Conservation (phyloP, 2,113 vertebrate species). For the Apus apus region DNA sequence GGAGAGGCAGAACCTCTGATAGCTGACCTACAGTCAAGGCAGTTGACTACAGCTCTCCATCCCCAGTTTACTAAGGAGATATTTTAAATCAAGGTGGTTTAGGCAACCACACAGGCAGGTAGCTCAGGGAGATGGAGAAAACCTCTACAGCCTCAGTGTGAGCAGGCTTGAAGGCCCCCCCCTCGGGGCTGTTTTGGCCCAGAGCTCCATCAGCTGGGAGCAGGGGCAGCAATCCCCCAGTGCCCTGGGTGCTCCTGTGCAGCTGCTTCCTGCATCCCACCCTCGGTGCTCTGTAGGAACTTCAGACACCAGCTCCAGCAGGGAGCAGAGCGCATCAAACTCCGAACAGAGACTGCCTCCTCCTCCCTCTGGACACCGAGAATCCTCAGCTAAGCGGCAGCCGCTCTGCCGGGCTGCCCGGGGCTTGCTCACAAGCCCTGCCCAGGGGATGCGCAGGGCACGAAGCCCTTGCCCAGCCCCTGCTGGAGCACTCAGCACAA, state of each 20-base stretch:
- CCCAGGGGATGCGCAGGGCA: not conserved
- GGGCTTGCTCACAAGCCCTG: not conserved
- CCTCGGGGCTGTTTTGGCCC: not conserved
- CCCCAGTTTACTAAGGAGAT: not conserved
- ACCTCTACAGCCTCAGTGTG: not conserved
- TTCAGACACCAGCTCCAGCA: not conserved
- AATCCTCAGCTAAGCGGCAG: not conserved
- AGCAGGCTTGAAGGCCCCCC: not conserved
- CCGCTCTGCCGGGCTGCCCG: not conserved
- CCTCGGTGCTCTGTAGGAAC: not conserved
- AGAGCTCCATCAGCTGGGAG: not conserved
- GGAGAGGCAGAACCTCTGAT: not conserved
- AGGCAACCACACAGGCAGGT: not conserved
- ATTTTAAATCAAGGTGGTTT: not conserved
- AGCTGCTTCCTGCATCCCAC: not conserved
- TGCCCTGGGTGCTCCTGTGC: not conserved
- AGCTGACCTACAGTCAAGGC: not conserved
- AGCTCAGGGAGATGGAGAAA: not conserved
- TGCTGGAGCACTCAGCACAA: not conserved
- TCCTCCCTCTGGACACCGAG: not conserved
- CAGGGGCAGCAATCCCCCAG: not conserved
- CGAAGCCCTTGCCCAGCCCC: not conserved
- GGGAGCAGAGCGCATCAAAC: not conserved
- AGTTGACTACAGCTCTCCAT: not conserved
- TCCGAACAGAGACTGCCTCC: not conserved